Evolutionary conservation across 2,113 vertebrate species (phyloP).

Genomic region (Callithrix jacchus): DNA sequence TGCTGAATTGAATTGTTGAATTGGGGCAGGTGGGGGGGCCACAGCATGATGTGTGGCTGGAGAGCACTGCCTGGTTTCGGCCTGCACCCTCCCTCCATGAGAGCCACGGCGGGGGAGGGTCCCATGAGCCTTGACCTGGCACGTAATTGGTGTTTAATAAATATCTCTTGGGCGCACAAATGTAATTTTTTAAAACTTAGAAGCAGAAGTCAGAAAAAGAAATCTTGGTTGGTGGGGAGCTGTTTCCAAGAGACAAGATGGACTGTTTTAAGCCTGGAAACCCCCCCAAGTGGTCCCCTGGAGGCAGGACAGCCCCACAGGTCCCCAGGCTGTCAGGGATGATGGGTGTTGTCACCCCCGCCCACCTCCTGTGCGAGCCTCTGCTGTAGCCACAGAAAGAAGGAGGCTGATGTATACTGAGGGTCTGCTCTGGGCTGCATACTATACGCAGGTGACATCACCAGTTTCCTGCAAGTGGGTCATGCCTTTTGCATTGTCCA

Average conservation of each 20-base stretch:
- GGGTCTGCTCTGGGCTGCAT: neutral
- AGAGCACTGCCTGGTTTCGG: too few species aligned
- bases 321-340: fast-evolving
- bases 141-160: fast-evolving
- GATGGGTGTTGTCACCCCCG: neutral
- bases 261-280: neutral
- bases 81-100: fast-evolving
- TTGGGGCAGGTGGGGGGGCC: too few species aligned
- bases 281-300: neutral
- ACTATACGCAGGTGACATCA: neutral
- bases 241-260: neutral
- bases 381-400: neutral
- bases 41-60: too few species aligned
- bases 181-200: neutral
- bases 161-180: neutral
- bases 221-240: neutral
- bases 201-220: neutral
- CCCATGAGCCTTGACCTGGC: neutral
- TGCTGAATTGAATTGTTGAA: too few species aligned
- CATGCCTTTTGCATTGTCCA: fast-evolving
- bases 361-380: neutral
- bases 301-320: neutral
- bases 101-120: neutral
- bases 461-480: neutral
- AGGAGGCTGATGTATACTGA: neutral